Conservation (phyloP, 2,888 invertebrate genomes). For the Lingula anatina region DNA sequence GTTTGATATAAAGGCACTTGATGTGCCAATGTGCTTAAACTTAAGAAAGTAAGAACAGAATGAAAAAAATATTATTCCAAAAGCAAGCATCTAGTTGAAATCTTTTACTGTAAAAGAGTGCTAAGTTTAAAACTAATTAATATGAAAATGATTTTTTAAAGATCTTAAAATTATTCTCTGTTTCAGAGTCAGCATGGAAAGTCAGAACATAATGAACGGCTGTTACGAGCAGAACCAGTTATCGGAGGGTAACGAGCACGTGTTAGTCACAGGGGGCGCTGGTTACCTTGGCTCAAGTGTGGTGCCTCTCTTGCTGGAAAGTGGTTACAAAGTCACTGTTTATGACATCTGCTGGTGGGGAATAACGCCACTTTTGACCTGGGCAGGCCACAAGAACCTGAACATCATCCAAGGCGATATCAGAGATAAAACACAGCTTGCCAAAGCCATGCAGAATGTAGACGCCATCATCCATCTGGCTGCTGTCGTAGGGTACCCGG, state of each 20-base stretch:
- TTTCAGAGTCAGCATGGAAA: too few relatives aligned
- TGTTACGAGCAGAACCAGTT: too few relatives aligned
- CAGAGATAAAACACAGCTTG: slow-evolving; percentile 26
- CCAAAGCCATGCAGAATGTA: slow-evolving; percentile 21
- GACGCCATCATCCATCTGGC: slow-evolving; percentile 47
- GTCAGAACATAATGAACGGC: too few relatives aligned
- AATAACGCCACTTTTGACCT: slow-evolving; percentile 32
- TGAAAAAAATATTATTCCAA: too few relatives aligned
- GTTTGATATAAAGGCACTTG: too few relatives aligned
- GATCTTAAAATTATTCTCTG: too few relatives aligned
- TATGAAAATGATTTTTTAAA: too few relatives aligned
- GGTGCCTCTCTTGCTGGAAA: slow-evolving; percentile 41
- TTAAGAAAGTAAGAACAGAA: too few relatives aligned
- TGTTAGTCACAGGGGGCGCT: slow-evolving; percentile 46
- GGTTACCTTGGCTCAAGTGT: slow-evolving; percentile 50
- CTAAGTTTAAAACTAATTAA: too few relatives aligned
- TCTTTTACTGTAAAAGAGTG: too few relatives aligned
- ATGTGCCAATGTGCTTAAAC: too few relatives aligned
- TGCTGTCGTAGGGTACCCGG: slow-evolving; percentile 51
- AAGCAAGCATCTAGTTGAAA: too few relatives aligned
- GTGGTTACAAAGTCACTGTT: slow-evolving; percentile 46
- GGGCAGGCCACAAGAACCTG: slow-evolving; percentile 23
- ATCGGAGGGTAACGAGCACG: slow-evolving; percentile 17
- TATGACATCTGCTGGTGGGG: slow-evolving; percentile 48
- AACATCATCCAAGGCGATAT: slow-evolving; percentile 38